These are phyloP conservation scores for Lasioglossum villosulum DNA, from an alignment of 2,888 invertebrate genomes.

Conservation along the genomic window DNA sequence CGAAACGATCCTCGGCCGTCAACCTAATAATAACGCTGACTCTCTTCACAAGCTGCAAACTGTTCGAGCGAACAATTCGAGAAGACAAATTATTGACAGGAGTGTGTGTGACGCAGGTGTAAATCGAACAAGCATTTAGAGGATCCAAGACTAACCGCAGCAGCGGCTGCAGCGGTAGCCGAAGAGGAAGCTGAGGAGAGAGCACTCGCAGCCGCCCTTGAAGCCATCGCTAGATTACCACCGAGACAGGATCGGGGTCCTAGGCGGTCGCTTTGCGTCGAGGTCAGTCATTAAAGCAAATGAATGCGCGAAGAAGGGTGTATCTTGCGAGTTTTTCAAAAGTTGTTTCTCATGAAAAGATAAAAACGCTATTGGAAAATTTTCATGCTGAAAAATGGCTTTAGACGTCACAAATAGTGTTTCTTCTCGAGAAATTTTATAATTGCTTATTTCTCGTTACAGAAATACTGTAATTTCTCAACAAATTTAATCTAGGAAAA, in stretches of 20 bases:
- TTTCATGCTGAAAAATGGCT: no score
- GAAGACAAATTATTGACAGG: slow-evolving; percentile 16
- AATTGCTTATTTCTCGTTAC: no score
- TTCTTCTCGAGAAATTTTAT: no score
- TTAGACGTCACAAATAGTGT: no score
- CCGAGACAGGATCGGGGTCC: slow-evolving; percentile 85
- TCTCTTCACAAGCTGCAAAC: not conserved
- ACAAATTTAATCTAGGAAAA: no score
- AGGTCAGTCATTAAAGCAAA: slow-evolving; percentile 80
- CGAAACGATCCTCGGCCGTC: not conserved
- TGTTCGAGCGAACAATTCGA: not conserved
- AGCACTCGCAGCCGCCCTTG: slow-evolving; percentile 90
- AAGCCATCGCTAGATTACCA: slow-evolving; percentile 86
- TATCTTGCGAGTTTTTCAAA: not conserved
- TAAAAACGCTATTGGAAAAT: not conserved
- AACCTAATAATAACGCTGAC: not conserved
- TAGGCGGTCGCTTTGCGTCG: slow-evolving; percentile 89
- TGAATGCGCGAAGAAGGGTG: not conserved
- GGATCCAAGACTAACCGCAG: slow-evolving; percentile 91
- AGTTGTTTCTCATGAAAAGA: not conserved
- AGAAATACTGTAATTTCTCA: no score
- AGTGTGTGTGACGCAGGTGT: slow-evolving; percentile 77
- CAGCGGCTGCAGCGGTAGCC: slow-evolving; percentile 90
- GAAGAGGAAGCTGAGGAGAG: slow-evolving; percentile 90
- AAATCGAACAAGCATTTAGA: slow-evolving; percentile 84